Percentiles rank a stretch among this genome's conserved stretches.
Evolutionary conservation across 2,888 invertebrate species (phyloP).

Genomic region (Hydroisotoma schaefferi): DNA sequence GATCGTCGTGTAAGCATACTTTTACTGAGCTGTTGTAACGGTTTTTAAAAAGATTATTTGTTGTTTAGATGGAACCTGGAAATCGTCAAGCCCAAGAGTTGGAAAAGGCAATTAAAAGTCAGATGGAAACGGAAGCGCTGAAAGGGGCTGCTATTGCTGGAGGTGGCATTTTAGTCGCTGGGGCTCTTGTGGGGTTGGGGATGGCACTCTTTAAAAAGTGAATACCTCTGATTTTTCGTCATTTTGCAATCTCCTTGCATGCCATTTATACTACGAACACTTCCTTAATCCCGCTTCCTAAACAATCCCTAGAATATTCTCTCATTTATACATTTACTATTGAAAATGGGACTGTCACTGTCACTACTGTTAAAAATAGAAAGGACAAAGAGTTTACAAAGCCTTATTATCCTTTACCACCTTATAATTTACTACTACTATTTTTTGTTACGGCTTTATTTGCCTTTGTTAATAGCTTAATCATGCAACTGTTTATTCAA

Average conservation of each 20-base stretch:
- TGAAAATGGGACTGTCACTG: no score
- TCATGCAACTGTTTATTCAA: no score
- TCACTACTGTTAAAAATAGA: no score
- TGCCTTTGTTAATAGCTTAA: no score
- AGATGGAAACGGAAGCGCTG: constrained; percentile 86
- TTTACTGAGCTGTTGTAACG: background rate
- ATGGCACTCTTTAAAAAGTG: constrained; percentile 62
- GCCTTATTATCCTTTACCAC: no score
- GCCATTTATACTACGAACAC: no score
- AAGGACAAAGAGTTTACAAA: no score
- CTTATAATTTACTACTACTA: no score
- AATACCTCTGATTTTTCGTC: background rate
- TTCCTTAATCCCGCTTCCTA: no score
- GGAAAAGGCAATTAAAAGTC: constrained; percentile 78
- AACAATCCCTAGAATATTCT: no score
- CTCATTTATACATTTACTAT: no score
- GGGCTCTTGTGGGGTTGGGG: constrained; percentile 77
- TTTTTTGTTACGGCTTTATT: no score
- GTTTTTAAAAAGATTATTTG: constrained; percentile 9
- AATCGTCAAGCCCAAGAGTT: constrained; percentile 83
- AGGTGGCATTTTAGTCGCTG: constrained; percentile 69
- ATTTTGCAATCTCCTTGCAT: background rate
- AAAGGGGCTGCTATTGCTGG: constrained; percentile 86
- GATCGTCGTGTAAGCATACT: background rate
- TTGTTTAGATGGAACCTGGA: constrained; percentile 75